phyloP scores from a whole-genome alignment of 1,140 invertebrate species.

The Popillia japonica region DNA sequence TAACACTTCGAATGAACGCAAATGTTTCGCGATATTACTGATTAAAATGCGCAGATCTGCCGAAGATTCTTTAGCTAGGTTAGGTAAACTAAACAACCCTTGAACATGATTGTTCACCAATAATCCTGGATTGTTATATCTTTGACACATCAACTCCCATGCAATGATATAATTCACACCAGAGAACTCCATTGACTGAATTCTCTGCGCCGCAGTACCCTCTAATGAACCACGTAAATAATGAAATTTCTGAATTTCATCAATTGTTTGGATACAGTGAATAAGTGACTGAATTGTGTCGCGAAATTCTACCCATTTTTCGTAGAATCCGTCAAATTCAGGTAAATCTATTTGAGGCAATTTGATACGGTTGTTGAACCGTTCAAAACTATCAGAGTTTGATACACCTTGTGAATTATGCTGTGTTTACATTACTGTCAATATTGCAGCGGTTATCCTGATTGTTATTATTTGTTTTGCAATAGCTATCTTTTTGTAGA shows the following conservation, averaged over 20 bases:
- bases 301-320: constrained; percentile 18
- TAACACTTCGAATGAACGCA: too few species aligned
- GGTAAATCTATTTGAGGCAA: not conserved
- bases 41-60: not conserved
- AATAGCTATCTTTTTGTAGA: not conserved
- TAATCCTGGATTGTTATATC: not conserved
- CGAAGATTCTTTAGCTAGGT: not conserved
- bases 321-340: not conserved
- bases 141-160: too few species aligned
- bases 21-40: not conserved
- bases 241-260: constrained; percentile 1
- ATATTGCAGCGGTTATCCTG: not conserved
- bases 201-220: not conserved
- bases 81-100: not conserved
- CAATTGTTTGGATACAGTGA: not conserved
- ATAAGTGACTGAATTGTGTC: constrained; percentile 26
- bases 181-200: not conserved
- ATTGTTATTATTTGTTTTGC: constrained; percentile 1
- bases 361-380: not conserved
- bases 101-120: not conserved
- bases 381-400: not conserved
- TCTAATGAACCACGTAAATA: constrained; percentile 1
- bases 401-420: not conserved
- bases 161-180: not conserved
- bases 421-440: not conserved